These are phyloP conservation scores for Hecatera dysodea DNA, from an alignment of 2,888 invertebrate genomes.

Conservation along the genomic window DNA sequence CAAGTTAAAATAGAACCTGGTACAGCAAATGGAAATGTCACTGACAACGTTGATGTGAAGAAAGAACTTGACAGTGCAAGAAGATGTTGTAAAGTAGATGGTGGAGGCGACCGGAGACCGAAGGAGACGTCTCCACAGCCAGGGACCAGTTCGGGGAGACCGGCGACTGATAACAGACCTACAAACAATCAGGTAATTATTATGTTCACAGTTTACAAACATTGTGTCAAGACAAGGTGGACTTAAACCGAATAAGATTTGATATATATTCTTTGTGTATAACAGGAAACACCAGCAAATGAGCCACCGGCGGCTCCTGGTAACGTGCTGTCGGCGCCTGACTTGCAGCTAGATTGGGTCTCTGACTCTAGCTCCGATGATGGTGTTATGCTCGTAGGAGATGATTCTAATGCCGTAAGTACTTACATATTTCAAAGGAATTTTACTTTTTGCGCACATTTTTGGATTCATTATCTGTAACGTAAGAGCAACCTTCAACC, in stretches of 20 bases:
- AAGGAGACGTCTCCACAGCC: constrained; percentile 82
- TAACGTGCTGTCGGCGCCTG: constrained; percentile 92
- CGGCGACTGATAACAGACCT: constrained; percentile 42
- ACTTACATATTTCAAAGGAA: constrained; percentile 7
- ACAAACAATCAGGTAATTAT: constrained; percentile 56
- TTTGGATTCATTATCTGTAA: not conserved
- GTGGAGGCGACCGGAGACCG: constrained; percentile 74
- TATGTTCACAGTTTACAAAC: not conserved
- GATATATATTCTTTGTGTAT: constrained; percentile 16
- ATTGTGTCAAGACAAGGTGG: not conserved
- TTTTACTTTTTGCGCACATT: not conserved
- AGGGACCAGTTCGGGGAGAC: constrained; percentile 80
- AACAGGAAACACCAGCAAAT: constrained; percentile 71
- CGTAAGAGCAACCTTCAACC: too few relatives aligned
- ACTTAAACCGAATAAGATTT: not conserved
- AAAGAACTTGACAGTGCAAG: constrained; percentile 68
- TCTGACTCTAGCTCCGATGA: constrained; percentile 92
- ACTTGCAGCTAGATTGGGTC: constrained; percentile 95
- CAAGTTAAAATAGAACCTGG: constrained; percentile 78
- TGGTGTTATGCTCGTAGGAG: constrained; percentile 91
- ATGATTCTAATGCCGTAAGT: constrained; percentile 73
- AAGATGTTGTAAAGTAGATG: constrained; percentile 72
- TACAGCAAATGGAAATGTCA: constrained; percentile 59
- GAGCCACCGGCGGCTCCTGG: constrained; percentile 57
- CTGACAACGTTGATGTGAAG: constrained; percentile 76